phyloP scores from a whole-genome alignment of 2,113 vertebrate species.

The Benthochromis sp. region DNA sequence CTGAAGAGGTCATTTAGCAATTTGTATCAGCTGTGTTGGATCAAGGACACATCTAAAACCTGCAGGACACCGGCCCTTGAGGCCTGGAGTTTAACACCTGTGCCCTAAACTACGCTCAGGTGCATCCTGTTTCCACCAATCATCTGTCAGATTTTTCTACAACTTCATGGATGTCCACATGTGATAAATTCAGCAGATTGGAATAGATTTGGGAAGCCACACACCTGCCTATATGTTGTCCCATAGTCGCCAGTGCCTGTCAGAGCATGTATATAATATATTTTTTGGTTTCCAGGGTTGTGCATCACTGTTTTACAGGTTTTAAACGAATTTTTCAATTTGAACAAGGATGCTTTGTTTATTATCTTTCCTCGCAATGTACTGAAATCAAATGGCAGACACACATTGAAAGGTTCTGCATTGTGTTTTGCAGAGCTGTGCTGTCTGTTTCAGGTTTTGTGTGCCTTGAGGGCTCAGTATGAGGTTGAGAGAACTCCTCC shows the following conservation, averaged over 20 bases:
- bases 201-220: not conserved
- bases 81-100: not conserved
- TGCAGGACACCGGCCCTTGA: not conserved
- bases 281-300: not conserved
- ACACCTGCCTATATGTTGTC: not conserved
- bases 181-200: not conserved
- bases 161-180: not conserved
- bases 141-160: not conserved
- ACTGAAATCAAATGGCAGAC: slow-evolving; percentile 8
- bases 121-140: not conserved
- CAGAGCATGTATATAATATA: not conserved
- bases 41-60: not conserved
- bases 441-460: not conserved
- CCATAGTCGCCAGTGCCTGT: not conserved
- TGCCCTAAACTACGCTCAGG: not conserved
- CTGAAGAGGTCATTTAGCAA: not conserved
- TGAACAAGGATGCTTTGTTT: not conserved
- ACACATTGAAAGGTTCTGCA: not conserved
- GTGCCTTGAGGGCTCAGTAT: slow-evolving; percentile 1
- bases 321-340: not conserved
- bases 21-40: not conserved
- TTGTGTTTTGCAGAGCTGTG: not conserved
- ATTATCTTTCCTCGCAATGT: slow-evolving; percentile 3
- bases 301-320: not conserved
- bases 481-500: slow-evolving; percentile 3